Evolutionary conservation across 2,113 vertebrate species (phyloP).

Genomic region (Protobothrops mucrosquamatus): DNA sequence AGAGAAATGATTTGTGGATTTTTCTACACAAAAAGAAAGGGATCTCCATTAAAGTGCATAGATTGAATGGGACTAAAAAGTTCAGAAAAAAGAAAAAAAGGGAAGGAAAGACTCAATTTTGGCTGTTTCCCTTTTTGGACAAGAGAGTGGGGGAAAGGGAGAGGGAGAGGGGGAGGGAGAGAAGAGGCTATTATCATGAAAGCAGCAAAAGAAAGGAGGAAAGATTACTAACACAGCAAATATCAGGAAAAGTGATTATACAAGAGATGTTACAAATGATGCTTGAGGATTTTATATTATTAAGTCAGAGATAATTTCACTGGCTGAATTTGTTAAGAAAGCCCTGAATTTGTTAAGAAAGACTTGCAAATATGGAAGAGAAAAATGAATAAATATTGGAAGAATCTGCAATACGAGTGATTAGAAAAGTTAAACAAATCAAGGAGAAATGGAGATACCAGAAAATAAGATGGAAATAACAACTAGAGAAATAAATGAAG

Average conservation of each 20-base stretch:
- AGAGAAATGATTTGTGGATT: not conserved
- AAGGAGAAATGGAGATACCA: not conserved
- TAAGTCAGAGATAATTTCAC: not conserved
- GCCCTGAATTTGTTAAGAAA: not conserved
- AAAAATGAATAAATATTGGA: not conserved
- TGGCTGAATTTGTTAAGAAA: not conserved
- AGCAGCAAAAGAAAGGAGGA: not conserved
- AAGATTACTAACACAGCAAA: not conserved
- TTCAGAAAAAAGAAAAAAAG: not conserved
- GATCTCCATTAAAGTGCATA: not conserved
- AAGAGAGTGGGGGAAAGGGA: not conserved
- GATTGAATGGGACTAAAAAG: not conserved
- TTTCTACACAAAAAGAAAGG: not conserved
- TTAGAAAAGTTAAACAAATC: not conserved
- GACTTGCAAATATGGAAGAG: not conserved
- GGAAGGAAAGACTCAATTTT: not conserved
- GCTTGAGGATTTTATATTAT: not conserved
- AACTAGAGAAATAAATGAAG: not conserved
- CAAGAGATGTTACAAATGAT: not conserved
- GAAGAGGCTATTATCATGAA: not conserved
- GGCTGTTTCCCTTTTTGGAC: not conserved
- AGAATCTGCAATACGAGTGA: not conserved
- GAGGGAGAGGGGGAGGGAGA: not conserved
- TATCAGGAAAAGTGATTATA: not conserved
- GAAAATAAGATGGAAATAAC: not conserved